Base-by-base conservation (phyloP, 2,888 invertebrate species). In the Geophilus truncorum region DNA sequence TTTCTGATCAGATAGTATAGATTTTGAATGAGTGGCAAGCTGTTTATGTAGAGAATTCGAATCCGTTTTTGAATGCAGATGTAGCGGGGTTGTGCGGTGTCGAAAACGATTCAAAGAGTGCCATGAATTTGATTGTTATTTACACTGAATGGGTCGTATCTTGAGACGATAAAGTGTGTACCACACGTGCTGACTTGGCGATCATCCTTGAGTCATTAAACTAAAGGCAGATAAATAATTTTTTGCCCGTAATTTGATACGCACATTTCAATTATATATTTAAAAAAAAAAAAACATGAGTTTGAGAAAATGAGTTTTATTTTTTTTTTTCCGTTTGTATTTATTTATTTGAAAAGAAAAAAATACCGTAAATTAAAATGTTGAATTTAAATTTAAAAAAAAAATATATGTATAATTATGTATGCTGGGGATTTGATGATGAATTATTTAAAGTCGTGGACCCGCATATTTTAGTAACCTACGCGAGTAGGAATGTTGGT, bases 41-140 rank as follows among this genome's bases (percentile, higher is more conserved):
- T 25, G n/a, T 70, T 25, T 70, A 70, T 25, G 70, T 25, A 70
- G 70, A 15, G n/a, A 70, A 70, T 25, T 70, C 25, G 28, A 28
- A 15, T 70, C 25, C 9, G 70, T 70, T 70, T 51, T 70, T 28
- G 70, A 70, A 70, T 70, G 70, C 70, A 70, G 28, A 70, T 70
- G 70, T 70, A 51, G 51, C 51, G 51, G 70, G 23, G 70, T 70
- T 70, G 28, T 70, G 70, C 51, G 28, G 70, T 70, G 70, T 70
- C 70, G 70, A 70, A 28, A 70, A 70, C 70, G 70, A 70, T 70
- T 70, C 70, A 70, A 70, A 23, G 70, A 70, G 70, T 70, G 70
- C 70, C 70, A 28, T 70, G 70, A 70, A 70, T 70, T 70, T 70
- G 70, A 70, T 70, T 70, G 70, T 28, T 70, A 70, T 70, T 70